Evolutionary conservation across 2,113 vertebrate genomes (phyloP), one percentile per base, ranked within the genome.

Genomic region (Cavia porcellus): DNA sequence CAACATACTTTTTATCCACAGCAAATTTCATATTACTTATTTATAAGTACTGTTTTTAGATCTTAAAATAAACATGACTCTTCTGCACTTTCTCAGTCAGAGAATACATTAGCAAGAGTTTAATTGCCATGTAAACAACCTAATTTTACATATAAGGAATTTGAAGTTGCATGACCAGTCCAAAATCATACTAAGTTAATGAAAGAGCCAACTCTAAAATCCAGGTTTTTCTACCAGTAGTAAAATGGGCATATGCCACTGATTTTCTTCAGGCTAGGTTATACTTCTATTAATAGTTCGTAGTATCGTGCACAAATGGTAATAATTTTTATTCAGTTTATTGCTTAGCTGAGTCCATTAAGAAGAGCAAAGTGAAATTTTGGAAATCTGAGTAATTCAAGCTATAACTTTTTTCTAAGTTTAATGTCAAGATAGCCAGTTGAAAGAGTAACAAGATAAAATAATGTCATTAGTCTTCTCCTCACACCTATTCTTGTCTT

Each of bases 11-110:
- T 93, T 47, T 80, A 47, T 81, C 19, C 66, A 47, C 47, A 96
- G 61, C 17, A 35, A 75, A 74, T 68, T 89, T 94, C 55, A 70
- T 10, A 70, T 90, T 81, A 87, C 4, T 64, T 92, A 95, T 64
- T 90, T 95, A 87, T 92, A 90, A 90, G 59, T 59, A 80, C 8
- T 81, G 20, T 81, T 94, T 92, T 59, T 89, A 87, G n/a, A 30
- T 85, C n/a, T 80, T 83, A 88, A 81, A 92, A 85, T 81, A 86
- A 92, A 87, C 45, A 84, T 50, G 8, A 7, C 52, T 90, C 14
- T 87, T 95, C 62, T 92, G 45, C 8, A 93, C 52, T 91, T 94
- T 61, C 42, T 74, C 35, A 45, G 42, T 80, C 55, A 61, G 59
- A 68, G 24, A 91, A 88, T 77, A 92, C 4, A 90, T 96, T 77